phyloP scores from a whole-genome alignment of 2,797 vertebrate genomes.

The Sarcoramphus papa region DNA sequence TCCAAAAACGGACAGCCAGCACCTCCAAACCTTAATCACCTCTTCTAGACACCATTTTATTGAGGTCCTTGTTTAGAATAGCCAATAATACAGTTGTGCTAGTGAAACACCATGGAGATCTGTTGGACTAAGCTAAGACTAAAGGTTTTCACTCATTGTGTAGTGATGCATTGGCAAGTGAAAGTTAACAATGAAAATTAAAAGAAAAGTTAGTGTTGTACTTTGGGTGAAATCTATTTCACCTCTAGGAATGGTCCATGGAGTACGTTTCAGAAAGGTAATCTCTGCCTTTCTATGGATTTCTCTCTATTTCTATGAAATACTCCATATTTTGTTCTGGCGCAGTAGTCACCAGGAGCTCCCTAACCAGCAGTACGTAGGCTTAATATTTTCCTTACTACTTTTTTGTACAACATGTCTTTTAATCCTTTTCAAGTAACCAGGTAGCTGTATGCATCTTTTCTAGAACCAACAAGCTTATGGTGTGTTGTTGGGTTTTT shows the following conservation, averaged over 20 bases:
- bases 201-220: neutral
- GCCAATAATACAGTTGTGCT: neutral
- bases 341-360: neutral
- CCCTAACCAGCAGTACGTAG: neutral
- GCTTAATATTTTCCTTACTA: neutral
- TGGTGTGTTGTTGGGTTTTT: neutral
- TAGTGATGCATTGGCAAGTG: neutral
- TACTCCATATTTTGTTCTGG: neutral
- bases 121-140: neutral
- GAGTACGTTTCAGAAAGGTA: neutral
- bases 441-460: neutral
- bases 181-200: neutral
- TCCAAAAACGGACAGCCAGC: neutral
- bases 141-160: neutral
- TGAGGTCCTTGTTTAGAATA: neutral
- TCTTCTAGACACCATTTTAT: neutral
- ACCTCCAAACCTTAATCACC: neutral
- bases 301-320: neutral
- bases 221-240: neutral
- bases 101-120: neutral
- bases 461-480: neutral
- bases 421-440: neutral
- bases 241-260: neutral
- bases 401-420: neutral
- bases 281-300: neutral